Percentiles rank a stretch among this genome's conserved stretches.
phyloP scores from a whole-genome alignment of 1,140 invertebrate genomes.

The Eriosoma lanigerum region DNA sequence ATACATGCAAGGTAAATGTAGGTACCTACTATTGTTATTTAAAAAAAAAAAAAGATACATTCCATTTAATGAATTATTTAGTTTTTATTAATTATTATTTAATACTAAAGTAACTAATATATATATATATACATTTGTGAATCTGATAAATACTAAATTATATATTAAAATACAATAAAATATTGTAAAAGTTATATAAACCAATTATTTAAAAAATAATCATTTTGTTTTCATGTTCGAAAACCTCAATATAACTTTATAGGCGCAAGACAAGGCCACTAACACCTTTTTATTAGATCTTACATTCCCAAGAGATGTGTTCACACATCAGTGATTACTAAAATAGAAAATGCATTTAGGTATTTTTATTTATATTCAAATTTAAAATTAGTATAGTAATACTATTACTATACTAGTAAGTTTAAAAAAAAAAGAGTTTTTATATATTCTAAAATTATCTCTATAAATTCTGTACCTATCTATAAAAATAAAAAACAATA shows the following conservation, averaged over 20 bases:
- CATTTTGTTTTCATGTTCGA: not conserved
- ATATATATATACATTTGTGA: too few species aligned
- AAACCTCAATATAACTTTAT: conserved; percentile 3
- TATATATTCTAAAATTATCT: too few species aligned
- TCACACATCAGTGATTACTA: conserved; percentile 27
- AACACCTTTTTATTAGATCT: conserved; percentile 28
- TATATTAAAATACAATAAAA: too few species aligned
- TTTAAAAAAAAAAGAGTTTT: too few species aligned
- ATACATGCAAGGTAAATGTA: not conserved
- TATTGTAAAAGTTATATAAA: too few species aligned
- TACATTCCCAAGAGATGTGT: conserved; percentile 19
- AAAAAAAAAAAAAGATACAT: not conserved
- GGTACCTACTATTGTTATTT: not conserved
- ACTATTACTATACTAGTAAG: too few species aligned
- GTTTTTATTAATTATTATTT: too few species aligned
- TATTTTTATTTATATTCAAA: not conserved
- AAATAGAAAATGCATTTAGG: not conserved
- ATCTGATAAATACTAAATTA: too few species aligned
- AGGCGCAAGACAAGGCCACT: conserved; percentile 33
- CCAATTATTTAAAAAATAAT: not conserved
- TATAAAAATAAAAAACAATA: too few species aligned
- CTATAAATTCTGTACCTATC: too few species aligned
- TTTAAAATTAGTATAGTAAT: too few species aligned
- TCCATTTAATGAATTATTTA: not conserved
- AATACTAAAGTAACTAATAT: too few species aligned